Evolutionary conservation across 2,113 vertebrate species (phyloP).

Genomic region (Terrapene triunguis): DNA sequence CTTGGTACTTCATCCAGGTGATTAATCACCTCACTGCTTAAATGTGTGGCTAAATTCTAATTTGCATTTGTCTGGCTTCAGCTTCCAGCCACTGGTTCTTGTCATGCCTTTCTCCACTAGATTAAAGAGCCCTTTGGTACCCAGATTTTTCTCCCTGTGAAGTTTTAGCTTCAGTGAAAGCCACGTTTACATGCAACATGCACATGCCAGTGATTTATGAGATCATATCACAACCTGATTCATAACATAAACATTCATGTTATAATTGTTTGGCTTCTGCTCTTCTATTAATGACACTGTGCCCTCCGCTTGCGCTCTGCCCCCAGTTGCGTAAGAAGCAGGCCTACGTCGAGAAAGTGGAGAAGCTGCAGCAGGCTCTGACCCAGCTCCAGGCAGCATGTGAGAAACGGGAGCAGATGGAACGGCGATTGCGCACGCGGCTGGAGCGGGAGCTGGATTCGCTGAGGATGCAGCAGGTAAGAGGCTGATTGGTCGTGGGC

Average conservation of each 20-base stretch:
- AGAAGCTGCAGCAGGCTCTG: slow-evolving; percentile 88
- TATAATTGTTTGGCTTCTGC: too few relatives aligned
- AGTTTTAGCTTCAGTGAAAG: neutral
- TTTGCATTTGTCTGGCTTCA: accelerated
- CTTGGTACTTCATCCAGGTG: neutral
- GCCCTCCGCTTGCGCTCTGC: neutral
- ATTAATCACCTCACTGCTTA: accelerated
- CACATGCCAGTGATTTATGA: neutral
- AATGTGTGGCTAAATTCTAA: neutral
- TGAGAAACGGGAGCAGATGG: slow-evolving; percentile 89
- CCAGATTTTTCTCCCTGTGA: neutral
- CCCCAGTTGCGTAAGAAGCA: slow-evolving; percentile 87
- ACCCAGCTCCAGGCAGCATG: slow-evolving; percentile 87
- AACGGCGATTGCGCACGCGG: slow-evolving; percentile 85
- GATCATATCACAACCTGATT: neutral
- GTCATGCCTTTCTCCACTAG: neutral
- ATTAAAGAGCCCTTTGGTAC: neutral
- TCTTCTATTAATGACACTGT: neutral
- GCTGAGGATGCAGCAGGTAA: slow-evolving; percentile 87
- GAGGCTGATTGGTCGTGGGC: accelerated
- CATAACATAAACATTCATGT: neutral
- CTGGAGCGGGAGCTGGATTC: slow-evolving; percentile 89
- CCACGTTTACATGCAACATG: neutral
- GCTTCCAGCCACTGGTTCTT: neutral
- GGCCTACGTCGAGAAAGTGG: slow-evolving; percentile 87